Evolutionary conservation across 2,113 vertebrate genomes (phyloP).

Genomic region (Corythaixoides concolor): DNA sequence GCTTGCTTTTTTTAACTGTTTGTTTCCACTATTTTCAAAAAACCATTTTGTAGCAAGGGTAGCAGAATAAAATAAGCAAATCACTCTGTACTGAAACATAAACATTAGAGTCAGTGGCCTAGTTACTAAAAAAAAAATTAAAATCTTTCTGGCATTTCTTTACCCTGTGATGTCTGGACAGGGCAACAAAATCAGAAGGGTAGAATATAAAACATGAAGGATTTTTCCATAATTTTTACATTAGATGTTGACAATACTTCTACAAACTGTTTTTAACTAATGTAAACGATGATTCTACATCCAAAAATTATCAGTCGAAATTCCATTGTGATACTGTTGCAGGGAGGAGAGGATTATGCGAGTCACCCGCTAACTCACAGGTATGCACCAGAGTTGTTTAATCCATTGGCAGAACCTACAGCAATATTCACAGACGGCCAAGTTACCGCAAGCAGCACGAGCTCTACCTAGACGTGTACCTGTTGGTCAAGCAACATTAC

Average conservation of each 20-base stretch:
- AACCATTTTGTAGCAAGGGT: background rate
- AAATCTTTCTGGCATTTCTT: background rate
- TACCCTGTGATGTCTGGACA: background rate
- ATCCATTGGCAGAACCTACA: conserved; percentile 32
- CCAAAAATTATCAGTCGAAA: background rate
- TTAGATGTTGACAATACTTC: background rate
- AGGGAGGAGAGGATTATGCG: background rate
- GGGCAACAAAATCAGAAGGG: background rate
- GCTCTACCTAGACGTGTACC: background rate
- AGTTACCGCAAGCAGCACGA: background rate
- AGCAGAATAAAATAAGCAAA: background rate
- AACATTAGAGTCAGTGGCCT: background rate
- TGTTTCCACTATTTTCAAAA: conserved; percentile 26
- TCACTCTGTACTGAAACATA: background rate
- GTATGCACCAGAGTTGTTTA: background rate
- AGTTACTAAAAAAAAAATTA: background rate
- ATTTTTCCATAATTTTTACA: background rate
- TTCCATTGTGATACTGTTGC: background rate
- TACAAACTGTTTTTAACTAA: background rate
- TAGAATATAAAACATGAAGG: background rate
- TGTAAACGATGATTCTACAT: background rate
- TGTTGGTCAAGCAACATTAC: background rate
- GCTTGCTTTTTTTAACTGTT: conserved; percentile 62
- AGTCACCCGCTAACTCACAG: background rate
- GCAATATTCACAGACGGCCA: background rate